Base-by-base conservation (phyloP, 2,888 invertebrate genomes). In the Microctonus aethiopoides region DNA sequence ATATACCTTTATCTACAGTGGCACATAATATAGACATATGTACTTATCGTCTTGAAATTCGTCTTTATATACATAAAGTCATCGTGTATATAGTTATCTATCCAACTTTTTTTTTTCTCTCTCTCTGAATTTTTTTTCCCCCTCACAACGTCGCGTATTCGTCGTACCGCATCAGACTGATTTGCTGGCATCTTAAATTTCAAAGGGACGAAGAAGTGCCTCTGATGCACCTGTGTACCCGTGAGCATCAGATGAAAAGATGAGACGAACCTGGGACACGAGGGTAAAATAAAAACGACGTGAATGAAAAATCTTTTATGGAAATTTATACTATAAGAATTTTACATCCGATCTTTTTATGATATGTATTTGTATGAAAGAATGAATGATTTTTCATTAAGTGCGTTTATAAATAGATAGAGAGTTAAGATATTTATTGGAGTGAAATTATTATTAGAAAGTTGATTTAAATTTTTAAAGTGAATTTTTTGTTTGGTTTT, bases 101-200 rank as follows among this genome's bases (percentile, higher is more conserved):
- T 26, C 36, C 26, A 9, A 51, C 36, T 5, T 26, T 39, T 41
- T 22, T 36, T 26, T n/a, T n/a, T 46, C 20, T n/a, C 16, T 32
- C 4, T 29, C 16, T 32, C 4, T 29, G n/a, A 54, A 41, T 66
- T n/a, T n/a, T 22, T 57, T n/a, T 57, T 16, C 29, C 57, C 4
- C 32, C 24, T 7, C 29, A 29, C 29, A 29, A 29, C 29, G 29
- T 29, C 3, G 3, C 7, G 3, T 3, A 5, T 29, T 29, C 29
- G 29, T 29, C 29, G 4, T 16, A 56, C n/a, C 57, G 60, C 67
- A 61, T 68, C 57, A 46, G 46, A 16, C 32, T 51, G 51, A 63
- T 62, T 68, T 39, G 39, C 46, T 41, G 56, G 41, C 57, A 57
- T 68, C 63, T 57, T 54, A 63, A 68, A 63, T 68, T 68, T 68